phyloP scores from a whole-genome alignment of 2,113 vertebrate species.

The Spea multiplicata region DNA sequence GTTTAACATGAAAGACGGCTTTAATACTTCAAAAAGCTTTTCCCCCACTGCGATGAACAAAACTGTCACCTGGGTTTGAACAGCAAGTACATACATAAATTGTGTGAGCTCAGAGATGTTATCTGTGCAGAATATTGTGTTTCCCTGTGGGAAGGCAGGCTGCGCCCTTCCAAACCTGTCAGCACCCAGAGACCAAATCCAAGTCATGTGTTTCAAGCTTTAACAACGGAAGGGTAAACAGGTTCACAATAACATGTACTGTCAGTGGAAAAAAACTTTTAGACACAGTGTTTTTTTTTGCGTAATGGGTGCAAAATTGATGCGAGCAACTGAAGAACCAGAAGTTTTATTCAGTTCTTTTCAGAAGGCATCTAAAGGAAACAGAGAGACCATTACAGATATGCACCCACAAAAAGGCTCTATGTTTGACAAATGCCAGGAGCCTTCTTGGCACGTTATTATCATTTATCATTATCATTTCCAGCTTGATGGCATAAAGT shows the following conservation, averaged over 20 bases:
- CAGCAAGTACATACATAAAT: conserved; percentile 46
- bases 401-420: background rate
- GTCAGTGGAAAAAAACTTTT: background rate
- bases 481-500: too few relatives aligned
- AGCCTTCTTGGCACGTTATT: too few relatives aligned
- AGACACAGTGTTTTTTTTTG: too few relatives aligned
- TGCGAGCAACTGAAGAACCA: background rate
- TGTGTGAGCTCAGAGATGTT: conserved; percentile 40
- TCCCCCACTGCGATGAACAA: conserved; percentile 44
- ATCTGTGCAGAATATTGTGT: conserved; percentile 32
- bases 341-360: background rate
- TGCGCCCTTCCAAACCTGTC: conserved; percentile 21
- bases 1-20: conserved; percentile 48
- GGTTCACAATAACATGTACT: background rate
- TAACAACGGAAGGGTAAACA: background rate
- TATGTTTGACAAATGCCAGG: background rate
- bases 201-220: conserved; percentile 2
- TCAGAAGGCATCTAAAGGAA: background rate
- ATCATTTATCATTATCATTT: too few relatives aligned
- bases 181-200: conserved; percentile 26
- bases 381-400: background rate
- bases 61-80: conserved; percentile 47
- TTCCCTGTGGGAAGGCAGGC: conserved; percentile 26
- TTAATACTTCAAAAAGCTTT: conserved; percentile 48
- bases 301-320: background rate